Conservation (phyloP, 2,888 invertebrate species). For the Clitarchus hookeri region DNA sequence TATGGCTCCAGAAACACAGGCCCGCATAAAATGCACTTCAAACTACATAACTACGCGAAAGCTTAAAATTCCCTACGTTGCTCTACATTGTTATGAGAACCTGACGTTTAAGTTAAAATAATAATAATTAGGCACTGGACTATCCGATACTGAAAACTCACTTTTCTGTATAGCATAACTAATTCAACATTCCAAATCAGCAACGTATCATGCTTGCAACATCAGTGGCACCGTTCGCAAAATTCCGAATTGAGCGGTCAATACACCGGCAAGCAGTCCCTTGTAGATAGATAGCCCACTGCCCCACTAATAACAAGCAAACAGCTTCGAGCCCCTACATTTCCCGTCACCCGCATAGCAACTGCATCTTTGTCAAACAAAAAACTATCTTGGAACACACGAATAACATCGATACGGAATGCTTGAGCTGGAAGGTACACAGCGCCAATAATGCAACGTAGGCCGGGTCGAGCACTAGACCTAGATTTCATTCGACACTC, state of each 20-base stretch:
- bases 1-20: too few relatives aligned
- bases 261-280: neutral
- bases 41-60: too few relatives aligned
- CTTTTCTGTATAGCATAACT: neutral
- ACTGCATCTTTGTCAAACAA: neutral
- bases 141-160: neutral
- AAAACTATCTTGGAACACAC: neutral
- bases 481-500: slow-evolving; percentile 1
- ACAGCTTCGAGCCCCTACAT: neutral
- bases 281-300: neutral
- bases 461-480: slow-evolving; percentile 3
- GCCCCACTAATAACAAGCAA: slow-evolving; percentile 8
- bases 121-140: too few relatives aligned
- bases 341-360: neutral
- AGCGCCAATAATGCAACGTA: neutral
- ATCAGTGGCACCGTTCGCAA: neutral
- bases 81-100: too few relatives aligned
- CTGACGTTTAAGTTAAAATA: too few relatives aligned
- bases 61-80: too few relatives aligned
- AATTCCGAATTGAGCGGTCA: slow-evolving; percentile 8
- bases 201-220: neutral
- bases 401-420: neutral
- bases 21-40: too few relatives aligned
- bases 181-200: neutral
- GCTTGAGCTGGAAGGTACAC: neutral